Evolutionary conservation across 2,113 vertebrate species (phyloP).

Genomic region (Diadophis punctatus): DNA sequence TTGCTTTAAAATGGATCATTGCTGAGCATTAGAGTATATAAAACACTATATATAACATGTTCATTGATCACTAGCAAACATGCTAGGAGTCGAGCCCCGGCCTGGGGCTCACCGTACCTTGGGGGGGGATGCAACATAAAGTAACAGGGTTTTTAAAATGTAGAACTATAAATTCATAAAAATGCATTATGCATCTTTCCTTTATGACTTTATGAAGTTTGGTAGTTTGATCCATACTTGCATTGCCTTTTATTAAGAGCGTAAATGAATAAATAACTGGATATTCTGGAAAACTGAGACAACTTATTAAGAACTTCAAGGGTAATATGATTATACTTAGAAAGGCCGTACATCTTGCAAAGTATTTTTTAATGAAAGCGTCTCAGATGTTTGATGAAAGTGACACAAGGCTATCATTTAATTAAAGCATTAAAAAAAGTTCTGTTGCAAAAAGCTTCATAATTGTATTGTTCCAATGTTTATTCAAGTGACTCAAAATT

Average conservation of each 20-base stretch:
- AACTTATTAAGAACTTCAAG: neutral
- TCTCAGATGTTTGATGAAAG: neutral
- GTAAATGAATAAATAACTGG: neutral
- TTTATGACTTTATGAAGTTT: neutral
- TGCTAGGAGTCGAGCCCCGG: neutral
- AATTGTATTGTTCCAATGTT: neutral
- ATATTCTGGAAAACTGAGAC: neutral
- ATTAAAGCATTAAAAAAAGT: neutral
- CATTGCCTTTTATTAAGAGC: neutral
- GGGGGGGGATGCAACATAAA: neutral
- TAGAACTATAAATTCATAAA: neutral
- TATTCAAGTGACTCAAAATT: neutral
- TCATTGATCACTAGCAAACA: neutral
- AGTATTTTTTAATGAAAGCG: neutral
- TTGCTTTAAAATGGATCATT: neutral
- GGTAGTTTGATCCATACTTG: neutral
- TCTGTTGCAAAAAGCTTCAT: neutral
- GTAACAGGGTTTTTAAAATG: constrained; percentile 19
- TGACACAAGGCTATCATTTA: neutral
- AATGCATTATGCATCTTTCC: neutral
- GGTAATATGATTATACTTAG: neutral
- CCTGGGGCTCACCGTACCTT: too few species aligned
- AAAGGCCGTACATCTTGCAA: neutral
- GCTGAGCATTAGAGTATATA: neutral
- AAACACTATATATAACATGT: neutral